phyloP scores from a whole-genome alignment of 2,888 invertebrate species.

The Noctua pronuba region DNA sequence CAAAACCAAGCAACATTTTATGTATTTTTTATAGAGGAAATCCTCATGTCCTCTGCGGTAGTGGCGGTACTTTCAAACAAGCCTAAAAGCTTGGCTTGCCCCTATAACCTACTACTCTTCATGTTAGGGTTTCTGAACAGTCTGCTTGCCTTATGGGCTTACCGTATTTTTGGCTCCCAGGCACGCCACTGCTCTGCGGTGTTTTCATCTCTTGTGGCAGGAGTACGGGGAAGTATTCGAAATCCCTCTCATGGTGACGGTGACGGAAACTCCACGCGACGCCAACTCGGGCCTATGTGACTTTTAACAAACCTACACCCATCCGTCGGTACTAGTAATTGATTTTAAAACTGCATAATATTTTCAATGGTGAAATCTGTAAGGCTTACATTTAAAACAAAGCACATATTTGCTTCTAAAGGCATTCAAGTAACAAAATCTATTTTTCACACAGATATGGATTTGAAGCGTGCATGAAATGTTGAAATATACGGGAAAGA shows the following conservation, averaged over 20 bases:
- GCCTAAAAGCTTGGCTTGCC: no score
- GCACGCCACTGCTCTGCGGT: not conserved
- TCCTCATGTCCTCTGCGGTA: no score
- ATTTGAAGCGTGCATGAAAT: slow-evolving; percentile 6
- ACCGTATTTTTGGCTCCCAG: no score
- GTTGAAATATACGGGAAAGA: slow-evolving; percentile 17
- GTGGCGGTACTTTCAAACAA: no score
- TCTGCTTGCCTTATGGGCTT: no score
- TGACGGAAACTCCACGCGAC: no score
- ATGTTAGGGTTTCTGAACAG: no score
- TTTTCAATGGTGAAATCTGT: not conserved
- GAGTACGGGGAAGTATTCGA: not conserved
- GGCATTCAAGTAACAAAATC: slow-evolving; percentile 69
- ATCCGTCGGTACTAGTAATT: not conserved
- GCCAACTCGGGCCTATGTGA: not conserved
- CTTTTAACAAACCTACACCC: not conserved
- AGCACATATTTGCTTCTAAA: not conserved
- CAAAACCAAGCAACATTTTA: no score
- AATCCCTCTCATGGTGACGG: not conserved
- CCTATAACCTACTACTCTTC: no score
- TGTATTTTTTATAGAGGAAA: not conserved
- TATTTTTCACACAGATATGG: slow-evolving; percentile 70
- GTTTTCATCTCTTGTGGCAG: not conserved
- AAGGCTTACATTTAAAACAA: no score
- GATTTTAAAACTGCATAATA: no score